Conservation (phyloP, 2,113 vertebrate species). For the Pollachius pollachius region DNA sequence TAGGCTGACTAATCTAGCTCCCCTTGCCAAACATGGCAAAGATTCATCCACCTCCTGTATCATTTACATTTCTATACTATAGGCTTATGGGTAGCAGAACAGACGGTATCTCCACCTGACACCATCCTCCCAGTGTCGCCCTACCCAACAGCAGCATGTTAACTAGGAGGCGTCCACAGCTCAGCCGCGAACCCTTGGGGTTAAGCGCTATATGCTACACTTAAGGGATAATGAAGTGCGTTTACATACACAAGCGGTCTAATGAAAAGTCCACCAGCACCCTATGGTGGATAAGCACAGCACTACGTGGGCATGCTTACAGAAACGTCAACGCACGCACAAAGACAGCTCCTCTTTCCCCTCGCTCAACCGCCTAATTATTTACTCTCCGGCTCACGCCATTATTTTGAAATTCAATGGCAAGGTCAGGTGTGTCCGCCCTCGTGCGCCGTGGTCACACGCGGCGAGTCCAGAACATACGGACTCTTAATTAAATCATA, state of each 20-base stretch:
- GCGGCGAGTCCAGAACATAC: constrained; percentile 67
- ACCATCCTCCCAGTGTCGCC: too few species aligned
- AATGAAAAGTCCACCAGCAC: constrained; percentile 66
- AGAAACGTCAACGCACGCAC: constrained; percentile 27
- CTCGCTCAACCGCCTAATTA: constrained; percentile 52
- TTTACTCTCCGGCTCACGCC: constrained; percentile 46
- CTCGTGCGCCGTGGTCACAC: constrained; percentile 37
- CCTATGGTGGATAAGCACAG: constrained; percentile 65
- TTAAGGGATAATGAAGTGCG: constrained; percentile 16
- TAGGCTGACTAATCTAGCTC: too few species aligned
- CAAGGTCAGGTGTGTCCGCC: constrained; percentile 56
- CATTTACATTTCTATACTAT: too few species aligned
- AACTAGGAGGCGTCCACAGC: too few species aligned
- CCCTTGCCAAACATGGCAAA: too few species aligned
- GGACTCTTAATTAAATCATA: constrained; percentile 78
- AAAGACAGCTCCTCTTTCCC: constrained; percentile 25
- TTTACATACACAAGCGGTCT: constrained; percentile 33
- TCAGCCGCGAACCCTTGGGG: too few species aligned
- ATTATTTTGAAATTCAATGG: constrained; percentile 59
- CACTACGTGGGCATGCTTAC: constrained; percentile 57
- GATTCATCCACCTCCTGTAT: too few species aligned
- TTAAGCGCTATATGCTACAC: too few species aligned
- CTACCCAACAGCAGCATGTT: too few species aligned
- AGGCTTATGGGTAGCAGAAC: too few species aligned
- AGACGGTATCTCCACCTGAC: too few species aligned